Evolutionary conservation across 92 coral and sea anemone species (phyloP).

Genomic region (Siderastrea radians): DNA sequence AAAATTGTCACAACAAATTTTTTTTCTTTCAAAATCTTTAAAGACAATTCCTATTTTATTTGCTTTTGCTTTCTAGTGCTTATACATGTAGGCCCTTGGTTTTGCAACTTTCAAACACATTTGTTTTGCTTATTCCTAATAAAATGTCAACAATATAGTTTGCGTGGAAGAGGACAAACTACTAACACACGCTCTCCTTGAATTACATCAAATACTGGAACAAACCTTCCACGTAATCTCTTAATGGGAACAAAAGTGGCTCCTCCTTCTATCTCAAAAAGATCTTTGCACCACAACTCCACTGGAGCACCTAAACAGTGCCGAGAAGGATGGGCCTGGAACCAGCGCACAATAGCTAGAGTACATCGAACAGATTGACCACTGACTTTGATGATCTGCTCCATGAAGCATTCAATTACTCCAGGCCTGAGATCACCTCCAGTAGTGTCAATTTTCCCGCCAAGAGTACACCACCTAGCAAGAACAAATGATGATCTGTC

Average conservation of each 20-base stretch:
- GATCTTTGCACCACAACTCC: slow-evolving; percentile 72
- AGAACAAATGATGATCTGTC: slow-evolving; percentile 57
- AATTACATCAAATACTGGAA: slow-evolving; percentile 54
- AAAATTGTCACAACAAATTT: too few species aligned
- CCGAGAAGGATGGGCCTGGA: slow-evolving; percentile 57
- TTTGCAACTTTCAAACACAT: too few species aligned
- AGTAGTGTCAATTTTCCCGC: slow-evolving; percentile 53
- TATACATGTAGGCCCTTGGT: too few species aligned
- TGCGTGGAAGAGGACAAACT: slow-evolving; percentile 64
- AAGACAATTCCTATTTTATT: too few species aligned
- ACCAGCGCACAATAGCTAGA: slow-evolving; percentile 69
- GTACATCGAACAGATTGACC: slow-evolving; percentile 54
- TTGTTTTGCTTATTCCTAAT: too few species aligned
- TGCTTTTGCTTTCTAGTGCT: too few species aligned
- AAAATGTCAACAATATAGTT: slow-evolving; percentile 35
- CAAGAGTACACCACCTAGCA: slow-evolving; percentile 76
- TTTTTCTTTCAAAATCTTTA: too few species aligned
- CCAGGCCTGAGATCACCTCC: slow-evolving; percentile 78
- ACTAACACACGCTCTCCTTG: slow-evolving; percentile 45
- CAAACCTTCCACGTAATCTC: slow-evolving; percentile 58
- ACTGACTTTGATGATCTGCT: slow-evolving; percentile 56
- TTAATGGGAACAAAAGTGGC: slow-evolving; percentile 77
- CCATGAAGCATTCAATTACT: slow-evolving; percentile 59
- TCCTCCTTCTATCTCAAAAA: slow-evolving; percentile 73
- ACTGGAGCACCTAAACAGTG: slow-evolving; percentile 55